These are phyloP conservation scores for Callopanchax toddi DNA, from an alignment of 2,113 vertebrate genomes.

Conservation along the genomic window DNA sequence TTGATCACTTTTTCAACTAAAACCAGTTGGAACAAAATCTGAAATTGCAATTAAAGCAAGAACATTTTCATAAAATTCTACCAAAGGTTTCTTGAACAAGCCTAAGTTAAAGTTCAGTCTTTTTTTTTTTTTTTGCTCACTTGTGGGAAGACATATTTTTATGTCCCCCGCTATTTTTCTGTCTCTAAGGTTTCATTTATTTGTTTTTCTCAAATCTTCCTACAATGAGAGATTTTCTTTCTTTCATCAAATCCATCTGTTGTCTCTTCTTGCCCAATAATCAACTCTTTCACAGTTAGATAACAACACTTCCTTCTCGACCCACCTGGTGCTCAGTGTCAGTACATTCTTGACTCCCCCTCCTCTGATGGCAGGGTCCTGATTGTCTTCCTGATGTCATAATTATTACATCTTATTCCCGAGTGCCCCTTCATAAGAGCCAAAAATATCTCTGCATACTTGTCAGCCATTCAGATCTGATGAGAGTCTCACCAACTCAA, in stretches of 20 bases:
- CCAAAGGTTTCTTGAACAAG: no score
- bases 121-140: no score
- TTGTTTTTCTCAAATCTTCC: no score
- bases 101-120: no score
- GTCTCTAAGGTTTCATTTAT: no score
- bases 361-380: conserved; percentile 20
- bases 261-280: not conserved
- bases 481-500: conserved; percentile 14
- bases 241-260: not conserved
- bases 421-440: conserved; percentile 5
- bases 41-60: no score
- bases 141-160: no score
- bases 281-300: not conserved
- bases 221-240: no score
- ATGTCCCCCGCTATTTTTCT: no score
- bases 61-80: no score
- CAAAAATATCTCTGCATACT: conserved; percentile 49
- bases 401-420: conserved; percentile 47
- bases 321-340: not conserved
- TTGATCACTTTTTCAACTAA: no score
- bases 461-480: conserved; percentile 30
- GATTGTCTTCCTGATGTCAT: conserved; percentile 60
- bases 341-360: conserved; percentile 8
- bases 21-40: no score
- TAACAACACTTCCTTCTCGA: not conserved